A percentile compares a stretch with the other conserved stretches of the same genome.
Evolutionary conservation across 2,113 vertebrate genomes (phyloP).

Genomic region (Xerus inauris): DNA sequence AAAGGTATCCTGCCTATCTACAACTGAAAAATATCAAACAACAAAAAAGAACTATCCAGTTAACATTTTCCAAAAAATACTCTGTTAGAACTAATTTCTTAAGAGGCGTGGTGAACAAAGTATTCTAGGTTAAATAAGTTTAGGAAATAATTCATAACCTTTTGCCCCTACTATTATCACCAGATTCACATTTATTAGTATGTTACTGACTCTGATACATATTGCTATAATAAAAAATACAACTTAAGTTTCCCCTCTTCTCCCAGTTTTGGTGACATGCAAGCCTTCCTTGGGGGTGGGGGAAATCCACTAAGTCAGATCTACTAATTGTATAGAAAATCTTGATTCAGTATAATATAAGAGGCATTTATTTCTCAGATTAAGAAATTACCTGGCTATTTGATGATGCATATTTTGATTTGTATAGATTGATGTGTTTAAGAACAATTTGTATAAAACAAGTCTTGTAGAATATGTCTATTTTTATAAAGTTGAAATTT

Average conservation of each 20-base stretch:
- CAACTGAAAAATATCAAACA: too few relatives aligned
- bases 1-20: too few relatives aligned
- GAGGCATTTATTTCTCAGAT: conserved; percentile 1
- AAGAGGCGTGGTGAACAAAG: not conserved
- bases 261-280: not conserved
- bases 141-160: not conserved
- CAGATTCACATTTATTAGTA: not conserved
- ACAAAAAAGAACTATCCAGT: not conserved
- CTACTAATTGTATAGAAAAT: not conserved
- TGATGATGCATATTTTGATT: conserved; percentile 31
- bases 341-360: not conserved
- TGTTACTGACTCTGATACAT: not conserved
- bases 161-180: not conserved
- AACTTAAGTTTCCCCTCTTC: not conserved
- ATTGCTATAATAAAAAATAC: not conserved
- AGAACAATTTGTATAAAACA: conserved; percentile 1
- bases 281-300: not conserved
- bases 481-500: conserved; percentile 45
- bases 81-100: not conserved
- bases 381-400: conserved; percentile 17
- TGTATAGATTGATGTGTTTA: not conserved
- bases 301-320: not conserved
- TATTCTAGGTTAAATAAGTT: not conserved
- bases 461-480: not conserved
- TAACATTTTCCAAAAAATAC: not conserved